Conservation (phyloP, 2,113 vertebrate species). For the Loxodonta africana region DNA sequence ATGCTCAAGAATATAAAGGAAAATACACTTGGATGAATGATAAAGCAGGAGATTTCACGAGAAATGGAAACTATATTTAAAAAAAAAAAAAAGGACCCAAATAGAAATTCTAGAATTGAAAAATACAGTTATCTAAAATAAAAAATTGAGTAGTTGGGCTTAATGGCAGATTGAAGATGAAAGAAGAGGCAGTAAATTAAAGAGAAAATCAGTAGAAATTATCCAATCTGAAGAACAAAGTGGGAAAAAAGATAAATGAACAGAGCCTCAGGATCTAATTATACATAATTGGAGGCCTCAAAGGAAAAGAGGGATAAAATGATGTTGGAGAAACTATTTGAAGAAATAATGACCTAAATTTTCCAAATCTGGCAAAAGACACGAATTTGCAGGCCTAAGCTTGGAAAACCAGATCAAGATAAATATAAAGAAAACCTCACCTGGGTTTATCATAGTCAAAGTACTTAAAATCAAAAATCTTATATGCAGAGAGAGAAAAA, state of each 20-base stretch:
- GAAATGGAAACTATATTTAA: constrained; percentile 24
- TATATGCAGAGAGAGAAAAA: constrained; percentile 11
- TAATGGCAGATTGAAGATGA: background rate
- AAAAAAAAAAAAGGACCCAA: background rate
- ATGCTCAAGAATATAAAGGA: background rate
- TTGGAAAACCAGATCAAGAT: background rate
- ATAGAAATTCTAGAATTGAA: constrained; percentile 58
- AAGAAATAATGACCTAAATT: constrained; percentile 55
- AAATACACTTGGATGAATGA: constrained; percentile 47
- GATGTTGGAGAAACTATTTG: constrained; percentile 48
- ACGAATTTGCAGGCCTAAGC: constrained; percentile 23
- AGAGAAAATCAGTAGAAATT: constrained; percentile 29
- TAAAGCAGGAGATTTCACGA: constrained; percentile 35
- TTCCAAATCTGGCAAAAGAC: constrained; percentile 57
- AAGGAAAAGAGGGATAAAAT: constrained; percentile 56
- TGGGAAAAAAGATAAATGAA: background rate
- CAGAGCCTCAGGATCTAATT: background rate
- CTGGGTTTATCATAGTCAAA: background rate
- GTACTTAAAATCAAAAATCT: constrained; percentile 45
- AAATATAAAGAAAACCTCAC: constrained; percentile 41
- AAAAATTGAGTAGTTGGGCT: constrained; percentile 16
- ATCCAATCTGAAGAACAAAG: constrained; percentile 30
- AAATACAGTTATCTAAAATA: constrained; percentile 41
- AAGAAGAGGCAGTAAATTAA: constrained; percentile 25
- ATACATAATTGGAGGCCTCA: background rate